These are phyloP conservation scores for Condylostylus longicornis DNA, from an alignment of 1,140 invertebrate genomes.

Conservation along the genomic window DNA sequence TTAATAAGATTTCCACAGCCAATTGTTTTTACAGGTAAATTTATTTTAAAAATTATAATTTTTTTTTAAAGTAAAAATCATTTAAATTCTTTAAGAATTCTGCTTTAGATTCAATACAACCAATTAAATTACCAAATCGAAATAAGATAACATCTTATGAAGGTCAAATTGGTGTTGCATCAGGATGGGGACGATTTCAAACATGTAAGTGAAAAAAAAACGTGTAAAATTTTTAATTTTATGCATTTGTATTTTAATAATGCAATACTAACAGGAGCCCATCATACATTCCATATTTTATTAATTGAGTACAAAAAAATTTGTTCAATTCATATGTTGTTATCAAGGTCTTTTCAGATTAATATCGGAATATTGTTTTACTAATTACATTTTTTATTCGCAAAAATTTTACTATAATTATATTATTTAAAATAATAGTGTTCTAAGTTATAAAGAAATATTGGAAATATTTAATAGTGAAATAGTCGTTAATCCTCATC, in stretches of 20 bases:
- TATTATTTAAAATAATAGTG: neutral
- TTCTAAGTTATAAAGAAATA: too few relatives aligned
- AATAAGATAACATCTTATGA: too few relatives aligned
- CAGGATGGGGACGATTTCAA: slow-evolving; percentile 35
- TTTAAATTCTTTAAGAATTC: slow-evolving; percentile 2
- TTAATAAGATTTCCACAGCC: slow-evolving; percentile 35
- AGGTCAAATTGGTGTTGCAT: slow-evolving; percentile 28
- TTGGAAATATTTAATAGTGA: too few relatives aligned
- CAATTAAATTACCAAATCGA: slow-evolving; percentile 31
- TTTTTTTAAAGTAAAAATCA: neutral
- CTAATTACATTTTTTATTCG: too few relatives aligned
- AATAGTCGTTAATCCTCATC: too few relatives aligned
- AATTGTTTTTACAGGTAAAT: slow-evolving; percentile 34
- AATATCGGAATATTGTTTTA: too few relatives aligned
- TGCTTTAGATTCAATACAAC: slow-evolving; percentile 34
- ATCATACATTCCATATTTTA: too few relatives aligned
- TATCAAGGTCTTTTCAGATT: too few relatives aligned
- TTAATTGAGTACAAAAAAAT: too few relatives aligned
- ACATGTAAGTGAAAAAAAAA: slow-evolving; percentile 31
- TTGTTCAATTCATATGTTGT: too few relatives aligned
- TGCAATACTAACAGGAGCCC: too few relatives aligned
- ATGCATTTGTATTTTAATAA: too few relatives aligned
- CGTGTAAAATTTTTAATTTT: slow-evolving; percentile 7
- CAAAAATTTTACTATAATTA: neutral
- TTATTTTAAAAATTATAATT: neutral